phyloP scores from a whole-genome alignment of 2,113 vertebrate species.

The Gorilla gorilla region DNA sequence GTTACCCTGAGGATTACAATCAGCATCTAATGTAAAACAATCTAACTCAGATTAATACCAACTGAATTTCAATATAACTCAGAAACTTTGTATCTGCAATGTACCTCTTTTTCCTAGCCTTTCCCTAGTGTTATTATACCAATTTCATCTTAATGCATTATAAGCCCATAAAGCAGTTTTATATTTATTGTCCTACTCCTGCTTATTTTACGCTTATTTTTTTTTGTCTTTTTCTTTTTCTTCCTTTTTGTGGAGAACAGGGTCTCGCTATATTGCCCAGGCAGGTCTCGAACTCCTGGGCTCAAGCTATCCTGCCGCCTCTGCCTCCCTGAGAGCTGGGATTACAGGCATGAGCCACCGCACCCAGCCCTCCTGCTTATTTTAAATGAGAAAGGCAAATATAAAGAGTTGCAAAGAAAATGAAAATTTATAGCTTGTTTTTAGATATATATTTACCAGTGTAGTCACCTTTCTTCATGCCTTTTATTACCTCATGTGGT shows the following conservation, averaged over 20 bases:
- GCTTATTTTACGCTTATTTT: no score
- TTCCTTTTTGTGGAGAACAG: no score
- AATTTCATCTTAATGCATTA: background rate
- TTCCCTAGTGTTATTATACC: background rate
- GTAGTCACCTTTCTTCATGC: background rate
- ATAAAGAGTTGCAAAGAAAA: background rate
- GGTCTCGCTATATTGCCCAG: no score
- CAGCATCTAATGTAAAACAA: background rate
- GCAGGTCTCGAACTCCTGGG: no score
- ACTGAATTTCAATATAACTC: background rate
- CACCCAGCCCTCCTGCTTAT: background rate
- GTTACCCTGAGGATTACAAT: background rate
- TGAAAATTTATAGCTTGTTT: background rate
- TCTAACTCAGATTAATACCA: background rate
- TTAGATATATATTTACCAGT: background rate
- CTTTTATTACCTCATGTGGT: background rate
- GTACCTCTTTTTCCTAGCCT: background rate
- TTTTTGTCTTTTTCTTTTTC: no score
- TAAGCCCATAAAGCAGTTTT: background rate
- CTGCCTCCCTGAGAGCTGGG: no score
- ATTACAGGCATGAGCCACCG: no score
- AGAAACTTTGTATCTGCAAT: background rate
- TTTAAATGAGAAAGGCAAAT: background rate
- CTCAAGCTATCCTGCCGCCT: no score
- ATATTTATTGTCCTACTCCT: background rate